Conservation (phyloP, 2,113 vertebrate genomes). For the Vireo altiloquus region DNA sequence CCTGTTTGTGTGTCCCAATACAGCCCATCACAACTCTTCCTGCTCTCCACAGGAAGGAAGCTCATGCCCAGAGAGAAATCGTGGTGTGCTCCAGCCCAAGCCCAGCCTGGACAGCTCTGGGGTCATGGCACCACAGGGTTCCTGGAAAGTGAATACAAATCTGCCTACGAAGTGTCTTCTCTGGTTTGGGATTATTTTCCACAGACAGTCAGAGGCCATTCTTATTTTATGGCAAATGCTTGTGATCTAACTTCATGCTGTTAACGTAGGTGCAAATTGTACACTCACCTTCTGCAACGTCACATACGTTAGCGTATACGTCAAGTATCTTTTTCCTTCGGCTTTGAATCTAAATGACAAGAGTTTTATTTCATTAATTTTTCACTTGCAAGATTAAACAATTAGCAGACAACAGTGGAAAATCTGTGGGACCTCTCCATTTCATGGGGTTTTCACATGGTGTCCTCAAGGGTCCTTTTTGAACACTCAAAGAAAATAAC, state of each 20-base stretch:
- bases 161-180: background rate
- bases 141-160: background rate
- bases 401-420: background rate
- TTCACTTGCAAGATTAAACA: background rate
- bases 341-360: constrained; percentile 86
- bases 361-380: background rate
- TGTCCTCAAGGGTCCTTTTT: background rate
- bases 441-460: background rate
- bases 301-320: constrained; percentile 88
- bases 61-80: background rate
- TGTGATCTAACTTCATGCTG: background rate
- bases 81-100: background rate
- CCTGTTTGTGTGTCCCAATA: background rate
- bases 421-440: background rate
- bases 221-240: background rate
- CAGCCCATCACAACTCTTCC: fast-evolving
- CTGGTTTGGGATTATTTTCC: background rate
- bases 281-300: constrained; percentile 87
- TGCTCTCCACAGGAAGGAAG: background rate
- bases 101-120: background rate
- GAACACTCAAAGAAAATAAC: background rate
- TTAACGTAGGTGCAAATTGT: background rate
- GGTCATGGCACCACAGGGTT: background rate
- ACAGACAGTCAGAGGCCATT: background rate
- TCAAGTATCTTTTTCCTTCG: constrained; percentile 97